A percentile compares a stretch with the other conserved stretches of the same genome.
phyloP scores from a whole-genome alignment of 2,888 invertebrate genomes.

The Rhyacophila evoluta region DNA sequence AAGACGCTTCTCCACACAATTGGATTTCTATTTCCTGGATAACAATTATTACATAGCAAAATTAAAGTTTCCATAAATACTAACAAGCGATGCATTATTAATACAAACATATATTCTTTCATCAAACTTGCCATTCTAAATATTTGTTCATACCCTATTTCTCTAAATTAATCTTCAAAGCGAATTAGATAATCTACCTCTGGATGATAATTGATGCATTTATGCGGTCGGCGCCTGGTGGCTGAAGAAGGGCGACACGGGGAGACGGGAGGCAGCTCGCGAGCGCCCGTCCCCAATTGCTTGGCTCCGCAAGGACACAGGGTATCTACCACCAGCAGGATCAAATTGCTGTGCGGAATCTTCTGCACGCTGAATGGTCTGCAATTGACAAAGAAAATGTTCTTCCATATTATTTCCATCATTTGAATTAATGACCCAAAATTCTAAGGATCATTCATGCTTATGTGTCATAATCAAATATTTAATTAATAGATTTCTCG shows the following conservation, averaged over 20 bases:
- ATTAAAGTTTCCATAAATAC: too few species aligned
- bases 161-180: too few species aligned
- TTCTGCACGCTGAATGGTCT: constrained; percentile 94
- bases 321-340: constrained; percentile 89
- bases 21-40: constrained; percentile 78
- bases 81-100: too few species aligned
- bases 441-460: too few species aligned
- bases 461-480: too few species aligned
- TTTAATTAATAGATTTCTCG: too few species aligned
- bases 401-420: too few species aligned
- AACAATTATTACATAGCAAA: too few species aligned
- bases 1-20: constrained; percentile 70
- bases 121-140: too few species aligned
- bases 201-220: constrained; percentile 91
- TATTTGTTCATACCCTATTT: too few species aligned
- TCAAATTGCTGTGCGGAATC: constrained; percentile 90
- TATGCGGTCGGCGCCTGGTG: constrained; percentile 80
- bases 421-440: too few species aligned
- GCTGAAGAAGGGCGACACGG: constrained; percentile 73
- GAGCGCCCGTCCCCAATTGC: constrained; percentile 83
- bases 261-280: constrained; percentile 73
- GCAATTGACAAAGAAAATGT: constrained; percentile 55
- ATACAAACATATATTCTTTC: too few species aligned
- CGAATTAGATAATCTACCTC: constrained; percentile 74
- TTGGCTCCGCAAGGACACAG: constrained; percentile 90